A percentile compares a stretch with the other conserved stretches of the same genome.
These are phyloP conservation scores for Caenorhabditis uteleia DNA, from an alignment of 2,888 invertebrate species.

Conservation along the genomic window DNA sequence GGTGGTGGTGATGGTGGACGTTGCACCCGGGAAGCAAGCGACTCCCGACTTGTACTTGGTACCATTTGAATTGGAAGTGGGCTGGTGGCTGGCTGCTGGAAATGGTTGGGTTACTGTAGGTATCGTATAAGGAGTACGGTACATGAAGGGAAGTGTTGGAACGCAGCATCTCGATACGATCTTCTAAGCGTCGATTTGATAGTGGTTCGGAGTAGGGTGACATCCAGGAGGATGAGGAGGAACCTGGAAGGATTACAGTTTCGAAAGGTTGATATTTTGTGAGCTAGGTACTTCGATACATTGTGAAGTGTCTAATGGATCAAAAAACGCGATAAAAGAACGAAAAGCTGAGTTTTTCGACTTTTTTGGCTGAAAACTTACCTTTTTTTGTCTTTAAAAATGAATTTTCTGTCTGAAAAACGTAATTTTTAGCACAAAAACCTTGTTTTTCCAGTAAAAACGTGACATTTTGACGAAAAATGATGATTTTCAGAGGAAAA, in stretches of 20 bases:
- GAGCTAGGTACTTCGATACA: too few species aligned
- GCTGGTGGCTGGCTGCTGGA: constrained; percentile 10
- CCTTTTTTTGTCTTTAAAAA: too few species aligned
- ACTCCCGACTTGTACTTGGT: constrained; percentile 46
- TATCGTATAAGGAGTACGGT: background rate
- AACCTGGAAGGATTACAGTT: constrained; percentile 9
- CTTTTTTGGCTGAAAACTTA: too few species aligned
- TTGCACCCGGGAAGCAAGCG: constrained; percentile 4
- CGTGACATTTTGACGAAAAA: too few species aligned
- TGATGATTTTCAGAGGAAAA: too few species aligned
- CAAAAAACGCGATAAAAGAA: too few species aligned
- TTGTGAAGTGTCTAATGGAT: too few species aligned
- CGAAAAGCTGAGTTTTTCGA: too few species aligned
- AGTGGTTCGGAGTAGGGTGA: constrained; percentile 21
- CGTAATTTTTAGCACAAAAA: too few species aligned
- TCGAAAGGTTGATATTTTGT: too few species aligned
- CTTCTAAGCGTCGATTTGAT: constrained; percentile 11
- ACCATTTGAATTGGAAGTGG: constrained; percentile 44
- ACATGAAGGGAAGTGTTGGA: constrained; percentile 31
- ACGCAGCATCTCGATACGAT: constrained; percentile 22
- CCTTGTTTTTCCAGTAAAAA: too few species aligned
- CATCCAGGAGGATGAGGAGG: constrained; percentile 14
- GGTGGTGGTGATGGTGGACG: constrained; percentile 35
- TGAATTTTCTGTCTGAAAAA: too few species aligned
- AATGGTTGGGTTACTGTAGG: constrained; percentile 8